phyloP scores from a whole-genome alignment of 2,797 vertebrate genomes.

The Periparus ater region DNA sequence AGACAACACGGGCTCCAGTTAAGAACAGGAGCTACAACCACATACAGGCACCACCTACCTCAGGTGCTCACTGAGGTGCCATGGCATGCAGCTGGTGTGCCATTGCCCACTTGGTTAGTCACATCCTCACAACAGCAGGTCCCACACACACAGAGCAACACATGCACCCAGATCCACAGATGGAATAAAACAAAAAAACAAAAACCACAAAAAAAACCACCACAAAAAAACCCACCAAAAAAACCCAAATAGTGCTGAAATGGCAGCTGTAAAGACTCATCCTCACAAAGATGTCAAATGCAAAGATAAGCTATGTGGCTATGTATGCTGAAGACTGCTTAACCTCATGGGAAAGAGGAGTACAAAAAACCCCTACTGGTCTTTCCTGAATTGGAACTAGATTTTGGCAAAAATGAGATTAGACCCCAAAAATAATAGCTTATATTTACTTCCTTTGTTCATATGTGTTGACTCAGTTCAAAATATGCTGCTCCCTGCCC shows the following conservation, averaged over 20 bases:
- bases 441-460: neutral
- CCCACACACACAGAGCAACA: neutral
- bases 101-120: neutral
- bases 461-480: constrained; percentile 45
- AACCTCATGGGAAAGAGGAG: neutral
- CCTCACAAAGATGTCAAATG: neutral
- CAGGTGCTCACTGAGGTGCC: neutral
- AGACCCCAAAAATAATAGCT: neutral
- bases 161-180: neutral
- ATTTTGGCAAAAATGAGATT: neutral
- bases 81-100: neutral
- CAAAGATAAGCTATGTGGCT: neutral
- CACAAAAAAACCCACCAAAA: no score
- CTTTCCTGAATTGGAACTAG: neutral
- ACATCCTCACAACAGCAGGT: neutral
- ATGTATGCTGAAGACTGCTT: neutral
- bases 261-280: neutral
- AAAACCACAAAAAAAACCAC: neutral
- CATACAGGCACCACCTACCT: neutral
- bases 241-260: neutral
- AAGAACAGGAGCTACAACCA: neutral
- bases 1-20: neutral
- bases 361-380: accelerated
- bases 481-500: constrained; percentile 48
- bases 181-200: neutral